These are phyloP conservation scores for Oncorhynchus keta DNA, from an alignment of 2,113 vertebrate species.

Conservation along the genomic window DNA sequence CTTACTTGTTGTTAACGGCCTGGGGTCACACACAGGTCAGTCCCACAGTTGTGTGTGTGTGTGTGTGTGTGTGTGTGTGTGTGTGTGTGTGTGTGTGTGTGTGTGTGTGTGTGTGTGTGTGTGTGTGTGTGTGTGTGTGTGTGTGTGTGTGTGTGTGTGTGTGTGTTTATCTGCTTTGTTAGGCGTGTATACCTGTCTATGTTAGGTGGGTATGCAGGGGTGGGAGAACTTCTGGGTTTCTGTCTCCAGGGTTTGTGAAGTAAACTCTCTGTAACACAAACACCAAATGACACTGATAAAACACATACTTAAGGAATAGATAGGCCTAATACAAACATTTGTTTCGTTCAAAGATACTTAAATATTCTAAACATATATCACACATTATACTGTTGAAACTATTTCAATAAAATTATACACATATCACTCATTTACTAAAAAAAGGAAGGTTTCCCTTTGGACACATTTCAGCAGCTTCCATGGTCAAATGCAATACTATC, in stretches of 20 bases:
- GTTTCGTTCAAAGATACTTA: no score
- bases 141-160: background rate
- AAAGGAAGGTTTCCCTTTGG: background rate
- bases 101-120: no score
- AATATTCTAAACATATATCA: no score
- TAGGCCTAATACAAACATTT: no score
- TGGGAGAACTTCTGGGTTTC: conserved; percentile 65
- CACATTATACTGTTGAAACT: no score
- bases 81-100: background rate
- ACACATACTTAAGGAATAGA: background rate
- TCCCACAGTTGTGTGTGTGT: background rate
- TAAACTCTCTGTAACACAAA: conserved; percentile 61
- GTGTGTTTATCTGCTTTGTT: no score
- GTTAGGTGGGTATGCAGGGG: conserved; percentile 55
- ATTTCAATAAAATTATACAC: no score
- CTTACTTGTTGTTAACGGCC: no score
- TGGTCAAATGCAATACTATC: background rate
- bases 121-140: no score
- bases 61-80: background rate
- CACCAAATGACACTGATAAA: background rate
- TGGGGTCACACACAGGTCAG: no score
- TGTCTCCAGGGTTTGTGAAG: conserved; percentile 66
- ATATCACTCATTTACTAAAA: background rate
- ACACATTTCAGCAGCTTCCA: background rate
- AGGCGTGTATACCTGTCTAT: conserved; percentile 53